phyloP scores from a whole-genome alignment of 92 coral and sea anemone genomes.

The Epizoanthus illoricatus region DNA sequence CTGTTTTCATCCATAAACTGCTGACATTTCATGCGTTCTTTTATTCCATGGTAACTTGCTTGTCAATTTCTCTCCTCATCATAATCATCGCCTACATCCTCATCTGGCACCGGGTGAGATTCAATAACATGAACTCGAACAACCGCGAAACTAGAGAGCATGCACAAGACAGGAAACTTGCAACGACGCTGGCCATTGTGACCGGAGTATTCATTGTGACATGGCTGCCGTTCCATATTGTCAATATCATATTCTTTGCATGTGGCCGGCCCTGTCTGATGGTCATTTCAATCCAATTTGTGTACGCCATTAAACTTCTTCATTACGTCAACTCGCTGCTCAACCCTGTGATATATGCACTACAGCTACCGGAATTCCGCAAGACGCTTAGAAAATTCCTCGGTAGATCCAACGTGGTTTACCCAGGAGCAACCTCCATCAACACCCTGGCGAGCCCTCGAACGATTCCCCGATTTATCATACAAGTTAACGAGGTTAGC shows the following conservation, averaged over 20 bases:
- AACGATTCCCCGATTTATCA: neutral
- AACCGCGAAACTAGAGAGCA: slow-evolving; percentile 46
- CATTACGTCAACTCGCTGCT: slow-evolving; percentile 58
- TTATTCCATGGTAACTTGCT: slow-evolving; percentile 45
- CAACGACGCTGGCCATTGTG: slow-evolving; percentile 49
- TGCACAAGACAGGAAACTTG: slow-evolving; percentile 47
- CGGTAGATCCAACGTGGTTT: slow-evolving; percentile 19
- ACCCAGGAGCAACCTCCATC: slow-evolving; percentile 5
- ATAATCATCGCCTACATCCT: slow-evolving; percentile 47
- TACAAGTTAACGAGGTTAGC: neutral
- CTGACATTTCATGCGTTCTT: slow-evolving; percentile 45
- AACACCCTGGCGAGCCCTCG: slow-evolving; percentile 8
- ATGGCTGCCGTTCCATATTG: slow-evolving; percentile 57
- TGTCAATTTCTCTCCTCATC: slow-evolving; percentile 49
- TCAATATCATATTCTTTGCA: slow-evolving; percentile 47
- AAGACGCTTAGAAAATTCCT: slow-evolving; percentile 41
- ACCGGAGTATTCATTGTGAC: slow-evolving; percentile 55
- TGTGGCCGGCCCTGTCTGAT: slow-evolving; percentile 28
- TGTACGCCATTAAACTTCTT: slow-evolving; percentile 51
- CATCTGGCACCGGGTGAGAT: slow-evolving; percentile 52
- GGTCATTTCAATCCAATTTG: slow-evolving; percentile 12
- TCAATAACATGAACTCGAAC: slow-evolving; percentile 24
- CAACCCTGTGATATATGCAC: slow-evolving; percentile 55
- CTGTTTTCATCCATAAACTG: slow-evolving; percentile 14
- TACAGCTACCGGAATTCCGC: slow-evolving; percentile 58